A percentile compares a stretch with the other conserved stretches of the same genome.
phyloP scores from a whole-genome alignment of 1,140 invertebrate species.

The Megalonaias nervosa region DNA sequence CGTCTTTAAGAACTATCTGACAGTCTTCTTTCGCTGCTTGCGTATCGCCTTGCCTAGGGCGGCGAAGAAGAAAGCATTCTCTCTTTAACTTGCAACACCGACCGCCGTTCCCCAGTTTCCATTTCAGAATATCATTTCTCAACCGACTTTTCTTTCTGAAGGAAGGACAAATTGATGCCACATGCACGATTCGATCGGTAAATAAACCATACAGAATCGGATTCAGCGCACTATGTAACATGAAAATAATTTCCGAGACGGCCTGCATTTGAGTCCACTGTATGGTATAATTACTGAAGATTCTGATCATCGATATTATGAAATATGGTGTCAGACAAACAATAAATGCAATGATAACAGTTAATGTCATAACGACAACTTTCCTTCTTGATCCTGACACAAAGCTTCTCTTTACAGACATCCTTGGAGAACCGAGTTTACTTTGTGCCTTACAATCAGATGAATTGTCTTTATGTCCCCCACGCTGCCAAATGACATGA shows the following conservation, averaged over 20 bases:
- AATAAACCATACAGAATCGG: conserved; percentile 73
- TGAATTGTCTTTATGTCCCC: conserved; percentile 9
- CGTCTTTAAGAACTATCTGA: too few relatives aligned
- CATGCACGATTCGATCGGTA: conserved; percentile 55
- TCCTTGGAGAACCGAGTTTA: conserved; percentile 25
- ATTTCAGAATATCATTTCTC: too few relatives aligned
- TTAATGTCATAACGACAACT: conserved; percentile 71
- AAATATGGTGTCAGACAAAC: conserved; percentile 73
- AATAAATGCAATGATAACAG: conserved; percentile 71
- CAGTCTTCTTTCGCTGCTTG: too few relatives aligned
- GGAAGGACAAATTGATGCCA: conserved; percentile 18
- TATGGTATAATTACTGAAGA: conserved; percentile 71
- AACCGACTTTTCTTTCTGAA: too few relatives aligned
- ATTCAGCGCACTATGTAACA: conserved; percentile 72
- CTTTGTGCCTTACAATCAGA: conserved; percentile 4
- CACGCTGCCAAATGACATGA: conserved; percentile 68
- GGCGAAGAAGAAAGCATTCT: too few relatives aligned
- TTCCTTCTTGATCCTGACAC: conserved; percentile 61
- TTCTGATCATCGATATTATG: conserved; percentile 62
- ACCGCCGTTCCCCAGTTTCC: too few relatives aligned
- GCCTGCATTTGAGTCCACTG: conserved; percentile 60
- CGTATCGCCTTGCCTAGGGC: too few relatives aligned
- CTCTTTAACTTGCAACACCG: too few relatives aligned
- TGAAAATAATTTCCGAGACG: conserved; percentile 69
- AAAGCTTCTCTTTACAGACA: conserved; percentile 53